Evolutionary conservation across 2,113 vertebrate species (phyloP), one percentile per base, ranked within the genome.

Genomic region (Macroglossus sobrinus): DNA sequence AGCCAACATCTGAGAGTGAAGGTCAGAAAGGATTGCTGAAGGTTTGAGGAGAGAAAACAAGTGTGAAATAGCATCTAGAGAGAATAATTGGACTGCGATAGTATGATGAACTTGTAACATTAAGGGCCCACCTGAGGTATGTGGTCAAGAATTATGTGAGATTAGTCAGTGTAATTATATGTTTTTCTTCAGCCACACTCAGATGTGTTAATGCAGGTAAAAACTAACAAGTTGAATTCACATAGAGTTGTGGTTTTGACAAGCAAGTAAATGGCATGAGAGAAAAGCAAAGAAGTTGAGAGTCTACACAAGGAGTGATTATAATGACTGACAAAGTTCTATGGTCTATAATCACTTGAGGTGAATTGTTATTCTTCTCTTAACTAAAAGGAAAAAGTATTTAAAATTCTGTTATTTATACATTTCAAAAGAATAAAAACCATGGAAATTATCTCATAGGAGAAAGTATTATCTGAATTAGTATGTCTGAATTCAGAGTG

Each of bases 391-490:
- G 19, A 45, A 96, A 55, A 94, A 33, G 4, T 64, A 69, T 69
- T 91, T 61, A 87, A 93, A 93, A 53, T 84, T 38, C 68, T 93
- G 35, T 64, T 64, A 78, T 90, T 93, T 87, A 16, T 10, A 72
- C 38, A 95, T 90, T 89, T 92, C 24, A 87, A 79, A 87, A 93
- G 72, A 95, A 43, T 93, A 55, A 95, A 95, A 86, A 61, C 6
- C 12, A 71, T 22, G 33, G 40, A 68, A 81, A 84, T 71, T 57
- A 85, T 89, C 26, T 40, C 43, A 85, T 10, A 4, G 76, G n/a
- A 16, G 21, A 79, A 50, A 97, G 66, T 57, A 85, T 82, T 81
- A 82, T 68, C 63, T 92, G 57, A 85, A 95, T 61, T 7, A 74
- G 11, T 57, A 76, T 69, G 28, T 63, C 59, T 63, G 28, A 92